Evolutionary conservation across 2,797 vertebrate species (phyloP), one percentile per base, ranked within the genome.

Genomic region (Craterocephalus amniculus): DNA sequence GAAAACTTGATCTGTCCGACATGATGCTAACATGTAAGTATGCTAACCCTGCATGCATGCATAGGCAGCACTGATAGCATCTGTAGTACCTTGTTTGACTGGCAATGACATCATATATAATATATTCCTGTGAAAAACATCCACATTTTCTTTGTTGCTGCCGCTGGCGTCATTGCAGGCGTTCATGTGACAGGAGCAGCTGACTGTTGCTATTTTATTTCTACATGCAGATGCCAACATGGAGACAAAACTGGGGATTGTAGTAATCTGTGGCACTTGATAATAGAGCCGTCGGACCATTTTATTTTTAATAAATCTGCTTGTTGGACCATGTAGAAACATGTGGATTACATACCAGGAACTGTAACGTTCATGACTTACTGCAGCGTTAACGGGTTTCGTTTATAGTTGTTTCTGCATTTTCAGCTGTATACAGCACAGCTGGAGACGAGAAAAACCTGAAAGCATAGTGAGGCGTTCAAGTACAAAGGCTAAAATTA

Each of bases 11-110:
- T 5, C 16, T 48, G 34, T 49, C 40, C 58, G 58, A 57, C 14
- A 55, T 49, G 38, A 34, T 51, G 48, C 13, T n/a, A 20, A 64
- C 24, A 22, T 43, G 79, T 79, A 63, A 79, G 80, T 83, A 67
- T 1, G 1, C 12, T 24, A 31, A 6, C 16, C 20, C 16, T 18
- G 3, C 4, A 2, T 4, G 20, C 0, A 6, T 8, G 7, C n/a
- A 48, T 2, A 6, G 0, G 6, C 11, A 4, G 22, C 14, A 51
- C 24, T 14, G 26, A 13, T 6, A 26, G 11, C 24, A 51, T 12
- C 22, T 5, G 22, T 22, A 4, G 45, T 11, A 22, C 8, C 45
- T 49, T 22, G 11, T 9, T 49, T 11, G 2, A 49, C 22, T 4
- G 22, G 24, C 4, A 22, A 22, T 34, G 32, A 34, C 32, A 34